These are phyloP conservation scores for Cerceris ruficornis DNA, from an alignment of 2,888 invertebrate genomes.

Conservation along the genomic window DNA sequence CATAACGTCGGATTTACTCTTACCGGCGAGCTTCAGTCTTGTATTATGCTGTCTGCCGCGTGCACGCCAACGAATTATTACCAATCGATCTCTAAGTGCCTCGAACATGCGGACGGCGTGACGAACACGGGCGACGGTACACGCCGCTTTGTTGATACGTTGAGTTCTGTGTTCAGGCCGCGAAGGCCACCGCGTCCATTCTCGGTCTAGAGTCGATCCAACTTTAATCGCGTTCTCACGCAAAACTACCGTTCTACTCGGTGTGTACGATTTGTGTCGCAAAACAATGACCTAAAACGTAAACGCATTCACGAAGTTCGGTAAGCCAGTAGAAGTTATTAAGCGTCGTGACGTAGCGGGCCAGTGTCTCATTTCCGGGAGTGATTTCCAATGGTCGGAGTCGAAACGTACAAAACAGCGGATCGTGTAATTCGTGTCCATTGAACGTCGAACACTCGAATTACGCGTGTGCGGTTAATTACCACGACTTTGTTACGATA, in stretches of 20 bases:
- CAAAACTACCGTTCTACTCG: constrained; percentile 25
- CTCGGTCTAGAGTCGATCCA: constrained; percentile 37
- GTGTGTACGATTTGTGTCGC: constrained; percentile 6
- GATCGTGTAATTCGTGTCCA: constrained; percentile 1
- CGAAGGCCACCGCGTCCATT: constrained; percentile 70
- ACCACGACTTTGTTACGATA: background rate
- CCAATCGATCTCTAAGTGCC: constrained; percentile 64
- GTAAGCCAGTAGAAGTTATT: background rate
- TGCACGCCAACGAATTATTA: constrained; percentile 52
- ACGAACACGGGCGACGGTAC: constrained; percentile 66
- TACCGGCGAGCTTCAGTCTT: constrained; percentile 52
- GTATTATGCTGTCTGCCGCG: constrained; percentile 71
- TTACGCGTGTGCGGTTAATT: constrained; percentile 19
- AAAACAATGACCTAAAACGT: constrained; percentile 59
- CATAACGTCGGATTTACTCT: constrained; percentile 37
- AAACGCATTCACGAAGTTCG: constrained; percentile 1
- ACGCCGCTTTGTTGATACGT: constrained; percentile 70
- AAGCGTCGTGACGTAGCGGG: constrained; percentile 13
- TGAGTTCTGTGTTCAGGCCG: constrained; percentile 71
- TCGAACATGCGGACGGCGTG: constrained; percentile 73
- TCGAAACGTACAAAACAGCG: constrained; percentile 20
- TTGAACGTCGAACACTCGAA: constrained; percentile 18
- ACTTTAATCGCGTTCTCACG: background rate
- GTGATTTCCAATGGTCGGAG: constrained; percentile 16
- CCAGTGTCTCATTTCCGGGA: constrained; percentile 19